Evolutionary conservation across 2,797 vertebrate species (phyloP).

Genomic region (Anguilla anguilla): DNA sequence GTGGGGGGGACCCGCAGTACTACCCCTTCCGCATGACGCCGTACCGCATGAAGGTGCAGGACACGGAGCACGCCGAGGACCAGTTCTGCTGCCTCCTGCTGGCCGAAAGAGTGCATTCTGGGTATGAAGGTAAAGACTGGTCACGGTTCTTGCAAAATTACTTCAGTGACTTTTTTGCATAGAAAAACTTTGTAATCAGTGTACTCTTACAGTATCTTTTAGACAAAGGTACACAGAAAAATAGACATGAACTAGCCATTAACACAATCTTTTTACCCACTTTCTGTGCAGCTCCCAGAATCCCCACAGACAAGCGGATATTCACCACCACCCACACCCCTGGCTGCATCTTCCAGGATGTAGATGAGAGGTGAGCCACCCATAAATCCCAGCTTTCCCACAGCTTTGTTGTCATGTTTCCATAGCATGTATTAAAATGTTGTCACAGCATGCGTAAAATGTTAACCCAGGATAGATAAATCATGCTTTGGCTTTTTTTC

Average conservation of each 20-base stretch:
- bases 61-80: conserved; percentile 53
- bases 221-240: background rate
- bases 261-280: background rate
- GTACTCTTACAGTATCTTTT: background rate
- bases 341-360: conserved; percentile 79
- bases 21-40: conserved; percentile 74
- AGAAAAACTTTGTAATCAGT: background rate
- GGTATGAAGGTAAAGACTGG: conserved; percentile 71
- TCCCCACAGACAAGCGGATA: conserved; percentile 78
- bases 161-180: background rate
- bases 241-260: background rate
- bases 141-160: background rate
- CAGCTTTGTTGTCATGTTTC: background rate
- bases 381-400: background rate
- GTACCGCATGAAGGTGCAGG: conserved; percentile 63
- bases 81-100: conserved; percentile 78
- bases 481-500: background rate
- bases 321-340: conserved; percentile 81
- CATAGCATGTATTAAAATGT: background rate
- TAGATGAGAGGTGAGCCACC: conserved; percentile 73
- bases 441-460: background rate
- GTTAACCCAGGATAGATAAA: background rate
- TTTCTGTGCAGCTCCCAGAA: conserved; percentile 70
- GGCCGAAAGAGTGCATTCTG: conserved; percentile 78
- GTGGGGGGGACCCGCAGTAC: conserved; percentile 55